Evolutionary conservation across 2,113 vertebrate genomes (phyloP).

Genomic region (Trochalopteron elliotii): DNA sequence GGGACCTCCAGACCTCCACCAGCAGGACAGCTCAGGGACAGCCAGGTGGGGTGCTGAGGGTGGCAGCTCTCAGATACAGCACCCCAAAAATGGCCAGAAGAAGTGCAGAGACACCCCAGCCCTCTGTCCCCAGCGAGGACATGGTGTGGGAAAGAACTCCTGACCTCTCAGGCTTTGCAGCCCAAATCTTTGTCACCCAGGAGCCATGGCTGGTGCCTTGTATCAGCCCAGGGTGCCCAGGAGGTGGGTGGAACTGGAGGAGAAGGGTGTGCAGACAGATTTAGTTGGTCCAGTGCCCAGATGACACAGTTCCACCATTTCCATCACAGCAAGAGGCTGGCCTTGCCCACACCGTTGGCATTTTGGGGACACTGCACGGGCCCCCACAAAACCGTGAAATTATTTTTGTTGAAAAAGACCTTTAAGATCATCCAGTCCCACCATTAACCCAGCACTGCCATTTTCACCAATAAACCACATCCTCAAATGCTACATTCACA

Average conservation of each 20-base stretch:
- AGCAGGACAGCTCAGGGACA: neutral
- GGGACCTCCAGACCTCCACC: neutral
- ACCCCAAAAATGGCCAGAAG: neutral
- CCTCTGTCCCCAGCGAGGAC: neutral
- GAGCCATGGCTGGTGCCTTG: accelerated
- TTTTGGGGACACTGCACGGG: accelerated
- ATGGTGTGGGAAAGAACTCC: neutral
- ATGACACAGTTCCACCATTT: neutral
- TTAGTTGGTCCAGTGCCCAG: neutral
- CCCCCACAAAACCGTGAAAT: neutral
- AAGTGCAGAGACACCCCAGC: neutral
- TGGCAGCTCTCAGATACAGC: neutral
- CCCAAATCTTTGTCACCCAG: neutral
- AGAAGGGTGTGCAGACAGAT: neutral
- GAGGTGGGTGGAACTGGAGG: neutral
- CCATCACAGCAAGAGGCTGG: accelerated
- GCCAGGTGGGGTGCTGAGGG: neutral
- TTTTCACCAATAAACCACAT: neutral
- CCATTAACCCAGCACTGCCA: neutral
- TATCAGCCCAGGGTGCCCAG: neutral
- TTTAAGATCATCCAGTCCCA: neutral
- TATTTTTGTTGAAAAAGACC: neutral
- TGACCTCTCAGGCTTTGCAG: accelerated
- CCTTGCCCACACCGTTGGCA: accelerated
- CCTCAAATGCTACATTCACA: neutral